Conservation (phyloP, 2,888 invertebrate genomes). For the Drosophila borborema region DNA sequence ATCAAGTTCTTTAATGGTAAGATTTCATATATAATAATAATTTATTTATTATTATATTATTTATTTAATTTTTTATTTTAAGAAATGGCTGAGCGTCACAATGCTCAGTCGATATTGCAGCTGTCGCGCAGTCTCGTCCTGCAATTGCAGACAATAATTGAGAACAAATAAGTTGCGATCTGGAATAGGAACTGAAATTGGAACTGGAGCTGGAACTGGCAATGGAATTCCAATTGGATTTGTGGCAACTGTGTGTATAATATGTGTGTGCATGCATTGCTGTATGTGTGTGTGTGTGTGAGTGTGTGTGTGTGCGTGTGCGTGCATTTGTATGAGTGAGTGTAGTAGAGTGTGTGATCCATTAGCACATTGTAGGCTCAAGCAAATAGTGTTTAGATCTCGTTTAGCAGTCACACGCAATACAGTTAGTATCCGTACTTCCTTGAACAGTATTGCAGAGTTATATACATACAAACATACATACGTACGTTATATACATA, state of each 20-base stretch:
- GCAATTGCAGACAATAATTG: slow-evolving; percentile 96
- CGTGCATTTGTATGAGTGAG: background rate
- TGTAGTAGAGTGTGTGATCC: slow-evolving; percentile 18
- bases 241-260: slow-evolving; percentile 22
- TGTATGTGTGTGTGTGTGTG: background rate
- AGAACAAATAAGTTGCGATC: slow-evolving; percentile 90
- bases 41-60: too few species aligned
- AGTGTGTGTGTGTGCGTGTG: background rate
- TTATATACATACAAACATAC: slow-evolving; percentile 1
- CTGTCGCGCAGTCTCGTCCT: slow-evolving; percentile 94
- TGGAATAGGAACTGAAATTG: background rate
- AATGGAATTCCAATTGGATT: slow-evolving; percentile 1
- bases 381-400: slow-evolving; percentile 15
- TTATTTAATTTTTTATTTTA: too few species aligned
- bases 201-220: background rate
- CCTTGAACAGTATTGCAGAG: slow-evolving; percentile 58
- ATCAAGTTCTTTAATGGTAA: slow-evolving; percentile 99
- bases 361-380: slow-evolving; percentile 47
- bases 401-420: slow-evolving; percentile 32
- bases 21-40: too few species aligned
- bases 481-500: background rate
- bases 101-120: slow-evolving; percentile 92
- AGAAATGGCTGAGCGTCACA: slow-evolving; percentile 98
- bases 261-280: background rate
- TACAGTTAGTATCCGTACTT: slow-evolving; percentile 47